Base-by-base conservation (phyloP, 2,888 invertebrate species). In the Megastigmus dorsalis region DNA sequence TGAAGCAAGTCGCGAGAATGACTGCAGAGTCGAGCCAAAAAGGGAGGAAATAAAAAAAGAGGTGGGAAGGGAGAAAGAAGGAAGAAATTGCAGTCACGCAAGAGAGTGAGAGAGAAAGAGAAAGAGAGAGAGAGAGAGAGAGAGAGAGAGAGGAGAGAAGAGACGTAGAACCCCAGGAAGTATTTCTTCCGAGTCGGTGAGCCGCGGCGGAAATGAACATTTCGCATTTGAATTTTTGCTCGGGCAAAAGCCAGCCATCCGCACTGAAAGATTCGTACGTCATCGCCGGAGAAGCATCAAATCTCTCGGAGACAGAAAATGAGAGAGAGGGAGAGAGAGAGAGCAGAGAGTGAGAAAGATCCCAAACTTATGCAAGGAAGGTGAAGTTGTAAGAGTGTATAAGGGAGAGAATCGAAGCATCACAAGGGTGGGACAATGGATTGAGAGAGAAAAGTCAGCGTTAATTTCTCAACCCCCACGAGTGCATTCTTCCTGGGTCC, bases 141-240 rank as follows among this genome's bases (percentile, higher is more conserved):
- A 7, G 9, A 23, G 10, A 20, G 20, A 13, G 60, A 55, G 45
- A n/a, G 28, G 68, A 30, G n/a, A 48, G 23, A 30, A 20, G 45
- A 45, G 18, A 7, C 20, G 9, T 4, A 3, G 36, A 36, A 67
- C 76, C 78, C 80, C 86, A 86, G 87, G 87, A 87, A 87, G 86
- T 87, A 86, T 86, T 87, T 87, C 84, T 88, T 88, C 87, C 87
- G 81, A 82, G 81, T 79, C 85, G 85, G 79, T 86, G 86, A 77
- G 71, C 82, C 59, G 54, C 69, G 66, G 74, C 75, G 76, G 76
- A 78, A 78, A 79, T 70, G 67, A 67, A 73, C 67, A 73, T 67
- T 69, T 75, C 43, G 48, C 62, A 55, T 70, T 38, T 60, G 70
- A 70, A 69, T 74, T 86, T 86, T 86, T 59, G 23, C 41, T 15